Conservation (phyloP, 2,888 invertebrate species). For the Troides helena region DNA sequence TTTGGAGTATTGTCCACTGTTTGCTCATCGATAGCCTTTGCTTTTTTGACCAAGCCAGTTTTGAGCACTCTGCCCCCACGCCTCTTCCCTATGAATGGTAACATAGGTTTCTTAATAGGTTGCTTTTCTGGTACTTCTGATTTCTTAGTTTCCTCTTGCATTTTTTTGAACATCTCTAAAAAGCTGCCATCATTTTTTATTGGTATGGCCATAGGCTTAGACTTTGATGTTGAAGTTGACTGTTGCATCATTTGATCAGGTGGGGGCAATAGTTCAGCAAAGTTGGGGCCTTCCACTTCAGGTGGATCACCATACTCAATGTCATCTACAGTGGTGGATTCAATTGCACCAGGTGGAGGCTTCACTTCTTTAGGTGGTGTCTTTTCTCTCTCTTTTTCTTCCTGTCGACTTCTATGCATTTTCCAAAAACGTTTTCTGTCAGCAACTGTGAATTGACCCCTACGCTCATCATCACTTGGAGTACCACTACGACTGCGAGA, state of each 20-base stretch:
- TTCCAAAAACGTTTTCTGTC: constrained; percentile 74
- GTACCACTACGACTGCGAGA: constrained; percentile 52
- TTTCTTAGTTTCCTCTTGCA: constrained; percentile 85
- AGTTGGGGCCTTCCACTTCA: constrained; percentile 72
- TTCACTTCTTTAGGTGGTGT: constrained; percentile 63
- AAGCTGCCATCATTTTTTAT: constrained; percentile 95
- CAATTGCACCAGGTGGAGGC: constrained; percentile 67
- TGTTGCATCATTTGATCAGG: constrained; percentile 52
- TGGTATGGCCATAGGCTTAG: constrained; percentile 81
- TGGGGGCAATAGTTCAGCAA: constrained; percentile 59
- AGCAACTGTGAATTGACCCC: constrained; percentile 72
- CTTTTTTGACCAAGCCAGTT: constrained; percentile 94
- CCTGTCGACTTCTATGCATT: constrained; percentile 58
- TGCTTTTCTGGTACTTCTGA: constrained; percentile 61
- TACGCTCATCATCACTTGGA: constrained; percentile 64
- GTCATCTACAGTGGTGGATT: constrained; percentile 57
- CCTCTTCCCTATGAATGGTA: constrained; percentile 86
- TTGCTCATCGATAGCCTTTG: constrained; percentile 83
- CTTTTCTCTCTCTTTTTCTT: constrained; percentile 49
- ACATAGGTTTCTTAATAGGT: constrained; percentile 66
- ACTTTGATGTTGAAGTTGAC: constrained; percentile 63
- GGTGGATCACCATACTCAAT: constrained; percentile 71
- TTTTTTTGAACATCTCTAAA: constrained; percentile 94
- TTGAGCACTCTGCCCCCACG: constrained; percentile 92
- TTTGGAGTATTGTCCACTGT: constrained; percentile 83